Evolutionary conservation across 2,113 vertebrate species (phyloP).

Genomic region (Empidonax alnorum): DNA sequence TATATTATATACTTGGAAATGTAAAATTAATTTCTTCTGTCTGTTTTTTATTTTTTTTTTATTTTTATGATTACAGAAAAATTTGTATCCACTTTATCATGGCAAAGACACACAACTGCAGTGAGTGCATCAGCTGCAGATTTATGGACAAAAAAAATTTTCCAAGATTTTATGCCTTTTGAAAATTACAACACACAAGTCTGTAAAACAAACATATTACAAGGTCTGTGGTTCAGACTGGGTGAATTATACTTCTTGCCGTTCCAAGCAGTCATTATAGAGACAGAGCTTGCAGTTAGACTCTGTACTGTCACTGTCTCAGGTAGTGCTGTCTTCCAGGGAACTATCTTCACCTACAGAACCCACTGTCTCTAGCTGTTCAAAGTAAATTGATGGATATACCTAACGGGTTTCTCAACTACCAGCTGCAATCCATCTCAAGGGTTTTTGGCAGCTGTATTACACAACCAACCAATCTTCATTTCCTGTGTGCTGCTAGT

Average conservation of each 20-base stretch:
- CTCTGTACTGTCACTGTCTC: background rate
- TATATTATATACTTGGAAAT: background rate
- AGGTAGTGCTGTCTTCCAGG: background rate
- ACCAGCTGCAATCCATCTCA: conserved; percentile 13
- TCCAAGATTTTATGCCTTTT: background rate
- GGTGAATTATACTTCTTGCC: background rate
- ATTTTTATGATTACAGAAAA: background rate
- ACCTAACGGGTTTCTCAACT: background rate
- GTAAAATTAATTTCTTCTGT: background rate
- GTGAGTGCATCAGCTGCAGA: background rate
- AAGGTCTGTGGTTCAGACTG: background rate
- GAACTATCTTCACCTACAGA: conserved; percentile 27
- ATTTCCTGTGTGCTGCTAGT: background rate
- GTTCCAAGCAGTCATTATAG: background rate
- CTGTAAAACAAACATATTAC: background rate
- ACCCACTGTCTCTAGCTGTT: background rate
- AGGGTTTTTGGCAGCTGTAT: background rate
- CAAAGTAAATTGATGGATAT: conserved; percentile 1
- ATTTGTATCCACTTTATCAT: background rate
- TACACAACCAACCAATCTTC: background rate
- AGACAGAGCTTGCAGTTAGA: background rate
- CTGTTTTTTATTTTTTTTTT: background rate
- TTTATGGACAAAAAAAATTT: background rate
- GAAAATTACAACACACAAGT: background rate
- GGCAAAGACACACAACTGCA: background rate